These are phyloP conservation scores for Oriolus oriolus DNA, from an alignment of 2,113 vertebrate species.

Conservation along the genomic window DNA sequence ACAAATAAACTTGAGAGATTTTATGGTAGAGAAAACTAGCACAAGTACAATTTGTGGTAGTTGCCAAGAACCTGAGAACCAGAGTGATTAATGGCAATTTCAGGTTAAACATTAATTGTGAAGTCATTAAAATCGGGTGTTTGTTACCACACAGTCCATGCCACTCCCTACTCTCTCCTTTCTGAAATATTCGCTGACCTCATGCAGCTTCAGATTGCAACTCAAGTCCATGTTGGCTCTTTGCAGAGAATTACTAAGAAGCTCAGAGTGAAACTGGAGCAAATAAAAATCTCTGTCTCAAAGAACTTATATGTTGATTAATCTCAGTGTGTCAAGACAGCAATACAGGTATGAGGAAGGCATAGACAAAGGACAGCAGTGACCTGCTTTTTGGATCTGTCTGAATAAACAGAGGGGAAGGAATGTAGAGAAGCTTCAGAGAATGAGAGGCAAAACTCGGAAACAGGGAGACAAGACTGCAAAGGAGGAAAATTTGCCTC, in stretches of 20 bases:
- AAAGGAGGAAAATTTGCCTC: neutral
- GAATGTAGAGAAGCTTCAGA: neutral
- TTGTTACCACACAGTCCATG: neutral
- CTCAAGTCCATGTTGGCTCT: neutral
- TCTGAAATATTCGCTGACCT: neutral
- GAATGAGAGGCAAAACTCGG: neutral
- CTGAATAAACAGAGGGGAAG: neutral
- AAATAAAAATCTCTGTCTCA: neutral
- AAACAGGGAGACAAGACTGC: neutral
- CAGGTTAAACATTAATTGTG: slow-evolving; percentile 13
- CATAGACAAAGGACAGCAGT: neutral
- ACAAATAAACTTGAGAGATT: neutral
- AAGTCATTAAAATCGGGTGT: neutral
- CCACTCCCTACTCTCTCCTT: neutral
- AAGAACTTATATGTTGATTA: neutral
- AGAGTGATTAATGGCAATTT: neutral
- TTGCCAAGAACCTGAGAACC: neutral
- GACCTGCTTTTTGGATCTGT: neutral
- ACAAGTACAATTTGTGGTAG: neutral
- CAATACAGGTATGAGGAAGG: neutral
- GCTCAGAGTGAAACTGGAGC: neutral
- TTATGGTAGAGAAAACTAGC: neutral
- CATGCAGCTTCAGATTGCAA: neutral
- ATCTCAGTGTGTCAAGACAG: neutral
- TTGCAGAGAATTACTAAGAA: neutral